These are phyloP conservation scores for Ammospiza nelsoni DNA, from an alignment of 2,113 vertebrate genomes.

Conservation along the genomic window DNA sequence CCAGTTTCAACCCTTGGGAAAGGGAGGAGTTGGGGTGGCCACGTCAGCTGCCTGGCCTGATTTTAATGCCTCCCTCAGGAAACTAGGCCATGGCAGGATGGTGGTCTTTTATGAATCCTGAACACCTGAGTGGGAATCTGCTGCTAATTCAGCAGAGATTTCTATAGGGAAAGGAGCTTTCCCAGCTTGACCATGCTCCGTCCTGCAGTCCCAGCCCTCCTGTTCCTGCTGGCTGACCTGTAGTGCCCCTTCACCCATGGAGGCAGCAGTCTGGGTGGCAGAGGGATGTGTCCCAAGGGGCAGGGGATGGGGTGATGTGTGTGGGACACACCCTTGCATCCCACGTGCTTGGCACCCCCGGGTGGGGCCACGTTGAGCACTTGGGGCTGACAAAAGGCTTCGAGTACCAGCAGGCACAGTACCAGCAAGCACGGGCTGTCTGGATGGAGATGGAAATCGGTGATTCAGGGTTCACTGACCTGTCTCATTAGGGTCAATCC, in stretches of 20 bases:
- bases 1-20: conserved; percentile 38
- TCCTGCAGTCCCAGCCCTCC: rapidly evolving
- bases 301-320: not conserved
- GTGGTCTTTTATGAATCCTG: not conserved
- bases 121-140: not conserved
- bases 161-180: not conserved
- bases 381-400: not conserved
- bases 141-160: not conserved
- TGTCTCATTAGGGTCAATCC: conserved; percentile 38
- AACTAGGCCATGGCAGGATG: not conserved
- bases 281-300: not conserved
- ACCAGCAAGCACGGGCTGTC: not conserved
- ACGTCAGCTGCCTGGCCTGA: conserved; percentile 52
- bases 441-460: not conserved
- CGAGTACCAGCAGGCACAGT: not conserved
- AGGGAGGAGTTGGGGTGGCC: conserved; percentile 62
- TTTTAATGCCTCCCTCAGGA: conserved; percentile 27
- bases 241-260: not conserved
- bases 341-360: not conserved
- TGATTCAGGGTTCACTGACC: conserved; percentile 46
- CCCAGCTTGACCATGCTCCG: not conserved
- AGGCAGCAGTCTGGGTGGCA: rapidly evolving
- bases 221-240: not conserved
- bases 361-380: rapidly evolving
- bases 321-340: not conserved